A percentile compares a stretch with the other conserved stretches of the same genome.
These are phyloP conservation scores for Myiopsitta monachus DNA, from an alignment of 2,113 vertebrate genomes.

Conservation along the genomic window DNA sequence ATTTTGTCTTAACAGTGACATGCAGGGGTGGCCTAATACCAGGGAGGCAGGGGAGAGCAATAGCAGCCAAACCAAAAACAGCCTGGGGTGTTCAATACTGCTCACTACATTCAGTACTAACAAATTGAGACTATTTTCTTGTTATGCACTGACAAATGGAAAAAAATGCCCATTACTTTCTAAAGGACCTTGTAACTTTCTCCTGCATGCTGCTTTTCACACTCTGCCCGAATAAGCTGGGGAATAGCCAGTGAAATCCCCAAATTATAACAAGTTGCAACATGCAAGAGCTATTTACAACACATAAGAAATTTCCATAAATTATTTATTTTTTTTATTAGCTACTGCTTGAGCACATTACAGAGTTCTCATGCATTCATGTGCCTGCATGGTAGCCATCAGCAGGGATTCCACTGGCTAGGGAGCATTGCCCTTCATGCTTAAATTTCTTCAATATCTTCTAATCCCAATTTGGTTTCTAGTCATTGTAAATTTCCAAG, in stretches of 20 bases:
- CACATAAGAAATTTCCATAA: slow-evolving; percentile 12
- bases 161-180: background rate
- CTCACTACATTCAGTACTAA: background rate
- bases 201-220: background rate
- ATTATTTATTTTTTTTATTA: background rate
- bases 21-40: background rate
- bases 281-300: slow-evolving; percentile 8
- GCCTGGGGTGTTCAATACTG: background rate
- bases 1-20: accelerated
- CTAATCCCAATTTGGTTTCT: background rate
- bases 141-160: background rate
- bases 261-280: background rate
- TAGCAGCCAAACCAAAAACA: background rate
- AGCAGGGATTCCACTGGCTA: background rate
- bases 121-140: background rate
- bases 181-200: background rate
- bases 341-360: background rate
- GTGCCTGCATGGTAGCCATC: background rate
- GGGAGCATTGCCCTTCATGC: background rate
- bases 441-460: background rate
- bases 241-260: background rate
- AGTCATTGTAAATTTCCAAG: background rate
- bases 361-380: background rate
- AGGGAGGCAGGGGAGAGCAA: background rate
- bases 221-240: background rate